Percentiles rank a stretch among this genome's conserved stretches.
Conservation (phyloP, 2,888 invertebrate genomes). For the Cryptocephalus moraei region DNA sequence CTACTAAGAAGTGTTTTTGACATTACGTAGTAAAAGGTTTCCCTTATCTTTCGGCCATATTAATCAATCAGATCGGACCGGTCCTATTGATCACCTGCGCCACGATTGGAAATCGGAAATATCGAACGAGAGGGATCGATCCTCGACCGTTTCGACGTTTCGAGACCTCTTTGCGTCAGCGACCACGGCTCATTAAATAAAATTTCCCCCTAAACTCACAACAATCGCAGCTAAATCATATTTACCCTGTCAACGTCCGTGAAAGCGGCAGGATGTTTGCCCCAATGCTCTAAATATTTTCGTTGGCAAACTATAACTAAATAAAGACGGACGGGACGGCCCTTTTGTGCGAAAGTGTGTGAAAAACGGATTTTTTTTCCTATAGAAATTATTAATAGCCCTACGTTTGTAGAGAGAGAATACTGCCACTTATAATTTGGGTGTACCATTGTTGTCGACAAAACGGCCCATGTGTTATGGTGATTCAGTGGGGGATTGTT, state of each 20-base stretch:
- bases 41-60: too few relatives aligned
- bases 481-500: constrained; percentile 10
- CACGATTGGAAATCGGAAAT: too few relatives aligned
- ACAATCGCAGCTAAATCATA: constrained; percentile 19
- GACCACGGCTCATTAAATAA: too few relatives aligned
- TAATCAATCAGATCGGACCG: too few relatives aligned
- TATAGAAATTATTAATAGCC: constrained; percentile 24
- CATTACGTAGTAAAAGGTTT: too few relatives aligned
- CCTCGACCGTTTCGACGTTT: too few relatives aligned
- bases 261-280: constrained; percentile 29
- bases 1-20: not conserved
- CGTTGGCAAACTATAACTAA: constrained; percentile 25
- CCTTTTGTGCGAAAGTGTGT: constrained; percentile 24
- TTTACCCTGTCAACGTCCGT: constrained; percentile 16
- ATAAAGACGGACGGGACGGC: constrained; percentile 22
- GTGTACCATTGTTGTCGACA: constrained; percentile 18
- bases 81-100: too few relatives aligned
- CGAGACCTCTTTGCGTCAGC: too few relatives aligned
- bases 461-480: not conserved
- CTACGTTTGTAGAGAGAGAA: constrained; percentile 19
- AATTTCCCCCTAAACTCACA: constrained; percentile 3
- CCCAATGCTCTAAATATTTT: constrained; percentile 28
- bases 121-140: too few relatives aligned
- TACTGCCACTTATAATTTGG: constrained; percentile 26
- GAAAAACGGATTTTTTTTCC: constrained; percentile 23